phyloP scores from a whole-genome alignment of 2,888 invertebrate species.

The Ophonus ardosiacus region DNA sequence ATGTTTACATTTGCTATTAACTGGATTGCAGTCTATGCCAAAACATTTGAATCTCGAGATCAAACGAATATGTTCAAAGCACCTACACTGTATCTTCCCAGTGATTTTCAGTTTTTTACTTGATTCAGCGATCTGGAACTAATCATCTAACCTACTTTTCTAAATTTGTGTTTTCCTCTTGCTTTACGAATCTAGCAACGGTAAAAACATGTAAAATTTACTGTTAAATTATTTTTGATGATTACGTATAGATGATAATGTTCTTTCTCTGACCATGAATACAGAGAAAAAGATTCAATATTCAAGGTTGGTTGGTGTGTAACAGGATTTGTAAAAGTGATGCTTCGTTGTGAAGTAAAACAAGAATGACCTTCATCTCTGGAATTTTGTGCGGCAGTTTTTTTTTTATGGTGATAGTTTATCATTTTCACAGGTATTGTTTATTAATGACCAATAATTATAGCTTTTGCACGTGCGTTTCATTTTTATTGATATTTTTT shows the following conservation, averaged over 20 bases:
- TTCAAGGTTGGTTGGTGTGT: conserved; percentile 23
- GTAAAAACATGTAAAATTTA: conserved; percentile 41
- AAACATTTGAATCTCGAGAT: conserved; percentile 28
- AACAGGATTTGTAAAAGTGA: conserved; percentile 43
- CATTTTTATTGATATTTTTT: not conserved
- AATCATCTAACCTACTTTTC: conserved; percentile 45
- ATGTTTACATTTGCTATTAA: conserved; percentile 40
- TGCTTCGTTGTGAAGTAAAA: conserved; percentile 23
- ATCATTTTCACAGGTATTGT: conserved; percentile 20
- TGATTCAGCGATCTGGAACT: conserved; percentile 52
- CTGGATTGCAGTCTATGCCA: conserved; percentile 43
- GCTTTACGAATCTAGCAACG: conserved; percentile 19
- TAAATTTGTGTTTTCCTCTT: conserved; percentile 50
- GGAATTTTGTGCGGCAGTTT: conserved; percentile 7
- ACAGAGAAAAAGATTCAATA: conserved; percentile 18
- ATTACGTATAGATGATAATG: conserved; percentile 2
- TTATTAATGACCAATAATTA: not conserved
- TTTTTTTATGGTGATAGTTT: not conserved
- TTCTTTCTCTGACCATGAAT: conserved; percentile 27
- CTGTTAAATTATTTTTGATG: conserved; percentile 37
- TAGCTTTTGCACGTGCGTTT: not conserved
- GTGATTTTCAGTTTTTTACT: conserved; percentile 25
- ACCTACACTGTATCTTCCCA: conserved; percentile 23
- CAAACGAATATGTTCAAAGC: conserved; percentile 40
- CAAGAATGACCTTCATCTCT: conserved; percentile 10